phyloP scores from a whole-genome alignment of 2,888 invertebrate species.

The Diploptera punctata region DNA sequence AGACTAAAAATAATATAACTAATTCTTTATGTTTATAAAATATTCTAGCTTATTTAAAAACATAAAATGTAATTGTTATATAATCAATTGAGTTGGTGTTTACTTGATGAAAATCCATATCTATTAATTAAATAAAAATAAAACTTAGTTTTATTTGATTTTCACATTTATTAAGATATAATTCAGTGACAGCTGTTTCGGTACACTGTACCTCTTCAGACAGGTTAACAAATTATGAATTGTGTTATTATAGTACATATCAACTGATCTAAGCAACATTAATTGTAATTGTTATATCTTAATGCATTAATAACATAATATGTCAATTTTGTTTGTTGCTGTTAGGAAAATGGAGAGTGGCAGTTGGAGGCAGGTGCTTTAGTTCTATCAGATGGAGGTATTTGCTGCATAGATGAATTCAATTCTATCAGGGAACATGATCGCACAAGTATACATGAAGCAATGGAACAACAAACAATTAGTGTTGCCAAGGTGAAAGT shows the following conservation, averaged over 20 bases:
- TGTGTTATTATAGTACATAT: no score
- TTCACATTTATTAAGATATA: no score
- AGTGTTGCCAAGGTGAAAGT: conserved; percentile 89
- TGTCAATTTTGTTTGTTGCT: conserved; percentile 36
- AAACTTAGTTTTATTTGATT: no score
- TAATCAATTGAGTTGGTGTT: not conserved
- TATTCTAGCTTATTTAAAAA: not conserved
- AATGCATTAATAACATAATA: not conserved
- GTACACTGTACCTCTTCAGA: no score
- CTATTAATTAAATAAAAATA: no score
- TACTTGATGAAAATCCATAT: no score
- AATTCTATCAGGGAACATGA: conserved; percentile 84
- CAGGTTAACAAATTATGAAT: no score
- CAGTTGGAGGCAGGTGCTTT: conserved; percentile 90
- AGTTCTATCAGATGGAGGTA: conserved; percentile 86
- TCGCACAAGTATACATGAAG: conserved; percentile 85
- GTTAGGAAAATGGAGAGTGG: conserved; percentile 88
- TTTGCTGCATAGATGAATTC: conserved; percentile 93
- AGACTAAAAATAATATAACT: no score
- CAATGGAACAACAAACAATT: conserved; percentile 94
- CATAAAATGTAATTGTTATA: not conserved
- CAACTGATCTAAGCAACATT: no score
- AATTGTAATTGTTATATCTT: not conserved
- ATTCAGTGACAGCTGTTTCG: no score
- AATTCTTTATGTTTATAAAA: no score